phyloP scores from a whole-genome alignment of 23 tunicate species.

The Halocynthia roretzi region DNA sequence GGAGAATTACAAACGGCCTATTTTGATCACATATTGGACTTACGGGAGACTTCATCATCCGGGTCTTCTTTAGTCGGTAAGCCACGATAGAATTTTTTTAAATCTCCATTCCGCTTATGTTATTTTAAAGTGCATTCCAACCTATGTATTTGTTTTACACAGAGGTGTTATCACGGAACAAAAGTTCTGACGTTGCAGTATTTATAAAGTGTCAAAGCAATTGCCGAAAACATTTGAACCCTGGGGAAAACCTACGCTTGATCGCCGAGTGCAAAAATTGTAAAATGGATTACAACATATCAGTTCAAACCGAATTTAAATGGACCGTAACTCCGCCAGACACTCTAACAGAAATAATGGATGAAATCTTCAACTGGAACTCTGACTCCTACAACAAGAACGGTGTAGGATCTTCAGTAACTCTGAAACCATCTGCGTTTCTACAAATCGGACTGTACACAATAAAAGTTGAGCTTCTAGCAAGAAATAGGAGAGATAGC shows the following conservation, averaged over 20 bases:
- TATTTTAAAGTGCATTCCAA: not conserved
- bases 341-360: not conserved
- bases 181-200: not conserved
- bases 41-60: not conserved
- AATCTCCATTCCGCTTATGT: not conserved
- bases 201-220: slow-evolving; percentile 15
- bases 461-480: not conserved
- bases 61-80: not conserved
- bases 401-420: not conserved
- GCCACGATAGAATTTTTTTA: not conserved
- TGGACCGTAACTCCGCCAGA: not conserved
- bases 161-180: slow-evolving; percentile 4
- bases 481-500: not conserved
- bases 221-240: slow-evolving; percentile 8
- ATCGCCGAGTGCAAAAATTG: slow-evolving; percentile 12
- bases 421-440: not conserved
- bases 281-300: not conserved
- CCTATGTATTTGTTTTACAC: not conserved
- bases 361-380: not conserved
- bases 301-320: not conserved
- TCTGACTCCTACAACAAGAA: not conserved
- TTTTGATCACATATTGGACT: too few species aligned
- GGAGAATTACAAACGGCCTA: too few species aligned
- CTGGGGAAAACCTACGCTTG: not conserved
- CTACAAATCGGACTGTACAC: not conserved